Percentiles rank a stretch among this genome's conserved stretches.
These are phyloP conservation scores for Varanus salvator DNA, from an alignment of 2,113 vertebrate species.

Conservation along the genomic window DNA sequence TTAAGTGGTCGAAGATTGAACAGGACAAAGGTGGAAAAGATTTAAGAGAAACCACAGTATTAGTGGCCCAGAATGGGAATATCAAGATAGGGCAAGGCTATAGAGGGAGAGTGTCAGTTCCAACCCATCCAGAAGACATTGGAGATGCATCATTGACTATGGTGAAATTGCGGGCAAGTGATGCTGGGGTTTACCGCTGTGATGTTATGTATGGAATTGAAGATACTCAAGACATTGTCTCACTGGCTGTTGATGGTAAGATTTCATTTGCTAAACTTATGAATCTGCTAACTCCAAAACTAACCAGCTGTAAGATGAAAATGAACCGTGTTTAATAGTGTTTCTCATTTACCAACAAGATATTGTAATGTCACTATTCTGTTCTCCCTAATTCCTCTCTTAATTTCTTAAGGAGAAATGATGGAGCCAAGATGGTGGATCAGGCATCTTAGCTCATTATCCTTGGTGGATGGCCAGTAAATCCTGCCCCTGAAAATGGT, in stretches of 20 bases:
- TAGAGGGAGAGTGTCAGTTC: conserved; percentile 90
- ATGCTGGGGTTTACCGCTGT: conserved; percentile 92
- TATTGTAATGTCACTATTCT: background rate
- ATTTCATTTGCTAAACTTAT: background rate
- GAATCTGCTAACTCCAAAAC: background rate
- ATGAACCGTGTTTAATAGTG: fast-evolving
- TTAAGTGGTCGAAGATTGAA: conserved; percentile 96
- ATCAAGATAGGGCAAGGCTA: conserved; percentile 91
- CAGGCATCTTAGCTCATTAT: background rate
- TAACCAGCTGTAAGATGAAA: background rate
- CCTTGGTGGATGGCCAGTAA: background rate
- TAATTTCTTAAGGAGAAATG: background rate
- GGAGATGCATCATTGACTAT: conserved; percentile 92
- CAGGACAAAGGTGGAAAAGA: conserved; percentile 79
- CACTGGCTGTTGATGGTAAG: conserved; percentile 89
- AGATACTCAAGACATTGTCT: conserved; percentile 87
- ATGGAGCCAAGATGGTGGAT: background rate
- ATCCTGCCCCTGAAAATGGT: background rate
- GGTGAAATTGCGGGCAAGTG: conserved; percentile 90
- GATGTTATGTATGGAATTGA: conserved; percentile 95
- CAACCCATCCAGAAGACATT: conserved; percentile 84
- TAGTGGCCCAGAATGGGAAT: conserved; percentile 91
- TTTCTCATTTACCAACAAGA: background rate
- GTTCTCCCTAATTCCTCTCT: background rate
- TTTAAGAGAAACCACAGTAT: conserved; percentile 86